Evolutionary conservation across 2,797 vertebrate genomes (phyloP), one percentile per base, ranked within the genome.

Genomic region (Megalops cyprinoides): DNA sequence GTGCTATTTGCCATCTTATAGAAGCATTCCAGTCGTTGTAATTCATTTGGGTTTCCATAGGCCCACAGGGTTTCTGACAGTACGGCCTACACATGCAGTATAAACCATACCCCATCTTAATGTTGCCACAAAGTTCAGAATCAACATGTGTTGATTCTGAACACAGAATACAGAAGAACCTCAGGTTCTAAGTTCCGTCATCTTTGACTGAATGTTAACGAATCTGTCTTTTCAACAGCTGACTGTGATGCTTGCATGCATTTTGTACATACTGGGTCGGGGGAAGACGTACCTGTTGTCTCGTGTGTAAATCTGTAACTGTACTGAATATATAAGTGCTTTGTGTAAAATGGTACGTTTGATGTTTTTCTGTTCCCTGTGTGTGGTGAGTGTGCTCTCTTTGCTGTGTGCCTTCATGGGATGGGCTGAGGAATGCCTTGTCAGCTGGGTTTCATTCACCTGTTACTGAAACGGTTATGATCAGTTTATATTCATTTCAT

Each of bases 341-440:
- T 84, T 88, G 77, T 81, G 82, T 84, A 83, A 90, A n/a, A 86
- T 86, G 82, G 82, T 85, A 80, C 42, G 53, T 81, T 44, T 86
- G 77, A 82, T 90, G 86, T 85, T 83, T 92, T 88, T 56, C 73
- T 88, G 80, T 86, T 75, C 86, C 86, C 87, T 83, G 80, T 90
- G 88, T 92, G 81, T 90, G 81, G 85, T 91, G 10, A 87, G 84
- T 79, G 87, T 88, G 92, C 89, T 91, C 84, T 91, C 91, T 82
- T 84, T 81, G 78, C 86, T 86, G 85, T 88, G 88, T 87, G 87
- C 77, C 85, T 79, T 88, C 85, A 83, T 55, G 88, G 81, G 90
- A 92, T 94, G 93, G 92, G 94, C 90, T 93, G 93, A 94, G 92
- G 88, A 93, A 93, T 92, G 85, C 87, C 82, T 90, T 86, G 76